Base-by-base conservation (phyloP, 2,888 invertebrate genomes). In the Ochropleura plecta region DNA sequence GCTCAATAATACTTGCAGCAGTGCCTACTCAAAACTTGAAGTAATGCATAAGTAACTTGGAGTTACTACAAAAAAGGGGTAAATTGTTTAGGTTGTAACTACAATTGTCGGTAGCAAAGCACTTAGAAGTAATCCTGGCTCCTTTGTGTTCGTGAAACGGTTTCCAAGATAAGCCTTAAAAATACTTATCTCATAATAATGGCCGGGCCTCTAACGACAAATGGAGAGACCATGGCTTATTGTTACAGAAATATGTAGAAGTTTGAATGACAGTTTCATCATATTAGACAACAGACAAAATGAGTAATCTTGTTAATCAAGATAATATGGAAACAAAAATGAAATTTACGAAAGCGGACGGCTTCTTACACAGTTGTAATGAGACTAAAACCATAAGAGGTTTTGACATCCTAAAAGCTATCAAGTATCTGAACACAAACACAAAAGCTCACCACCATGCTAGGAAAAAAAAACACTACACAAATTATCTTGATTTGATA, bases 101-200 rank as follows among this genome's bases (percentile, higher is more conserved):
- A 83, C 86, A 87, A 84, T 85, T 81, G 87, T 87, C 88, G 86
- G 91, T 91, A 92, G 92, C 90, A 78, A 63, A 75, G 86, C 87
- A 88, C 84, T 85, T 80, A 70, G 82, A 83, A 82, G 79, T 91
- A 92, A 93, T 92, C 91, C 90, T 84, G 80, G 62, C 76, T 78
- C 83, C 84, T 92, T 94, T 94, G 93, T 94, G 91, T 92, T 88
- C 81, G 73, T 78, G 85, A 88, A 90, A 91, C 89, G 79, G 91
- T 91, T 87, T 84, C 86, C 84, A 53, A 90, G 93, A 92, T 94
- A 94, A 94, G 89, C 90, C 86, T 86, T 86, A 82, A 85, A 90
- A 91, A 89, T 88, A 75, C 60, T 77, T 80, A 65, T 77, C 60
- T 75, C 60, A 76, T 49, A 78, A 78, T 90, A 88, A 88, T 88